Evolutionary conservation across 37 sponge, comb jelly and placozoan genomes (phyloP).

Genomic region (Cliona cf. orientalis): DNA sequence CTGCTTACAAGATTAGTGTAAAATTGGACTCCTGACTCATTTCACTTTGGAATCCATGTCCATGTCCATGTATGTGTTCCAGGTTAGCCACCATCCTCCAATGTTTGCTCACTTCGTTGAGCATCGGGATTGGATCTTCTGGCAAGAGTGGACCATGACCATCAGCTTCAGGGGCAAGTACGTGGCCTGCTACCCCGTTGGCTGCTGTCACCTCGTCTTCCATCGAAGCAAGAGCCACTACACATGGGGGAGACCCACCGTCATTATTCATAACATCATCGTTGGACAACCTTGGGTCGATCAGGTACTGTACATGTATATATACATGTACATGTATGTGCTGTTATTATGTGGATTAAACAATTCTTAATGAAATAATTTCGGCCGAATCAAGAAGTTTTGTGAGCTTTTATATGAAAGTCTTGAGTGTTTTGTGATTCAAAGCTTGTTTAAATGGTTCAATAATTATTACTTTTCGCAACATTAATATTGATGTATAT

Average conservation of each 20-base stretch:
- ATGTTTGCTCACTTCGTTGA: slow-evolving; percentile 85
- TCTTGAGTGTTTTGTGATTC: no score
- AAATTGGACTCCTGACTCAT: no score
- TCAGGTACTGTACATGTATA: slow-evolving; percentile 40
- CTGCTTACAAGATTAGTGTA: no score
- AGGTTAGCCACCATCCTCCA: slow-evolving; percentile 97
- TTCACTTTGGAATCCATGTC: no score
- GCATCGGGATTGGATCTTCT: slow-evolving; percentile 84
- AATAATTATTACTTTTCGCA: no score
- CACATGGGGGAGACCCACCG: slow-evolving; percentile 76
- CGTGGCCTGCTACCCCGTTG: slow-evolving; percentile 73
- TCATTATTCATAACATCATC: slow-evolving; percentile 93
- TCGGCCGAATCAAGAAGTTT: no score
- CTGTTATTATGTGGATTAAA: neutral
- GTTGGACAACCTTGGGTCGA: slow-evolving; percentile 92
- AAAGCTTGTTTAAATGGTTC: no score
- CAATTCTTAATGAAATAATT: no score
- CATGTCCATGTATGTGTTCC: no score
- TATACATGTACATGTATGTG: neutral
- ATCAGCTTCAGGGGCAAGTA: slow-evolving; percentile 96
- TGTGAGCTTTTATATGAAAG: no score
- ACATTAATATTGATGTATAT: no score
- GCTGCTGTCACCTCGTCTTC: slow-evolving; percentile 75
- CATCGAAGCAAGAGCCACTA: slow-evolving; percentile 86
- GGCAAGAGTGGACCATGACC: slow-evolving; percentile 91